A percentile compares a stretch with the other conserved stretches of the same genome.
phyloP scores from a whole-genome alignment of 2,797 vertebrate genomes.

The Austrolebias charrua region DNA sequence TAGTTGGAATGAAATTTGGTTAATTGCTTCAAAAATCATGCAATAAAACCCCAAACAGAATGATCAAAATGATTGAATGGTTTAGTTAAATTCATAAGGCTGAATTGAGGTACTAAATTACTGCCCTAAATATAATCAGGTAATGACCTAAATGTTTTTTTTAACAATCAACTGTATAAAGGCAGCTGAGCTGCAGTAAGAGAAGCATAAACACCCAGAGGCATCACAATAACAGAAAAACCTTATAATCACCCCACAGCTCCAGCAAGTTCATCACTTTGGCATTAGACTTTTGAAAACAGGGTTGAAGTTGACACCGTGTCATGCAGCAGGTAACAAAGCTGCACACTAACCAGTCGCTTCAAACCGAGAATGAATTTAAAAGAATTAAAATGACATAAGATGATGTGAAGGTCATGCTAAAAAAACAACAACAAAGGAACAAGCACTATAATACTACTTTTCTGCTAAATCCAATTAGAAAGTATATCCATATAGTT shows the following conservation, averaged over 20 bases:
- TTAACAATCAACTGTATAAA: background rate
- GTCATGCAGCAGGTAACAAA: slow-evolving; percentile 23
- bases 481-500: too few species aligned
- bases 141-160: slow-evolving; percentile 1
- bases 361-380: slow-evolving; percentile 25
- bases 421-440: background rate
- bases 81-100: slow-evolving; percentile 10
- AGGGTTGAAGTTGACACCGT: slow-evolving; percentile 14
- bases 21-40: background rate
- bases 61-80: slow-evolving; percentile 13
- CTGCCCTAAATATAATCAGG: slow-evolving; percentile 8
- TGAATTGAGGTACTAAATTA: slow-evolving; percentile 13
- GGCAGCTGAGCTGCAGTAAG: slow-evolving; percentile 22
- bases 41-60: slow-evolving; percentile 3
- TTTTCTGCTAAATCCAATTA: background rate
- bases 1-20: background rate
- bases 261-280: slow-evolving; percentile 35
- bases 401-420: slow-evolving; percentile 20
- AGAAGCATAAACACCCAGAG: slow-evolving; percentile 23
- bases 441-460: background rate
- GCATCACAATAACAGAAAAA: slow-evolving; percentile 30
- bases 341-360: slow-evolving; percentile 1
- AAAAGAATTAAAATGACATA: slow-evolving; percentile 22
- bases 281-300: slow-evolving; percentile 29
- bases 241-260: slow-evolving; percentile 46